Evolutionary conservation across 2,888 invertebrate species (phyloP).

Genomic region (Ennomos quercinarius): DNA sequence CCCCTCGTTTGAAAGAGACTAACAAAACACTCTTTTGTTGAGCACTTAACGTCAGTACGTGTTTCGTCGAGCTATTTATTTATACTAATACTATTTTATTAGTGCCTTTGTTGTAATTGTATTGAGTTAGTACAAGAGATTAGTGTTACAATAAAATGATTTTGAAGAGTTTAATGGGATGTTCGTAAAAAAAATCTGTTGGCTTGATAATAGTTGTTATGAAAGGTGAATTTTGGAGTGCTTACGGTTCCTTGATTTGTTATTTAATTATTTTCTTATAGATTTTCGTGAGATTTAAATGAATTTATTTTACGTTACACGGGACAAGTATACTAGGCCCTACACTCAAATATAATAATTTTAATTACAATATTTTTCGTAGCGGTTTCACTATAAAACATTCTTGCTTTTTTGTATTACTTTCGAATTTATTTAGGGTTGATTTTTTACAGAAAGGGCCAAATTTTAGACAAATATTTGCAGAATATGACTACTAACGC

Average conservation of each 20-base stretch:
- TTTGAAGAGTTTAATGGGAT: constrained; percentile 18
- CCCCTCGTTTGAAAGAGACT: constrained; percentile 35
- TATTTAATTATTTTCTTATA: too few species aligned
- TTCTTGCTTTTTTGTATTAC: too few species aligned
- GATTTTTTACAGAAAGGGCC: too few species aligned
- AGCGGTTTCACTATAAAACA: too few species aligned
- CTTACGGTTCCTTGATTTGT: not conserved
- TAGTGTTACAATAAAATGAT: constrained; percentile 20
- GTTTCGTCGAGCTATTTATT: constrained; percentile 69
- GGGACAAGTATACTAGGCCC: too few species aligned
- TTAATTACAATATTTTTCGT: too few species aligned
- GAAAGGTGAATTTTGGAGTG: constrained; percentile 20
- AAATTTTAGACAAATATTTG: too few species aligned
- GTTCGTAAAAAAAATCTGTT: constrained; percentile 12
- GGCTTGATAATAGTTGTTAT: constrained; percentile 16
- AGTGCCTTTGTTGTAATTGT: constrained; percentile 54
- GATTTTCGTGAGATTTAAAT: too few species aligned
- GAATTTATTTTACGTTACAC: too few species aligned
- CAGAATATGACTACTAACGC: too few species aligned
- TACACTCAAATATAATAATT: too few species aligned
- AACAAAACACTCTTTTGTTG: constrained; percentile 68
- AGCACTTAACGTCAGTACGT: constrained; percentile 71
- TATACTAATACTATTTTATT: constrained; percentile 77
- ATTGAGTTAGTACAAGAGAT: constrained; percentile 32
- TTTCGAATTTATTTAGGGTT: too few species aligned